phyloP scores from a whole-genome alignment of 2,888 invertebrate species.

The Caenorhabditis plicata region DNA sequence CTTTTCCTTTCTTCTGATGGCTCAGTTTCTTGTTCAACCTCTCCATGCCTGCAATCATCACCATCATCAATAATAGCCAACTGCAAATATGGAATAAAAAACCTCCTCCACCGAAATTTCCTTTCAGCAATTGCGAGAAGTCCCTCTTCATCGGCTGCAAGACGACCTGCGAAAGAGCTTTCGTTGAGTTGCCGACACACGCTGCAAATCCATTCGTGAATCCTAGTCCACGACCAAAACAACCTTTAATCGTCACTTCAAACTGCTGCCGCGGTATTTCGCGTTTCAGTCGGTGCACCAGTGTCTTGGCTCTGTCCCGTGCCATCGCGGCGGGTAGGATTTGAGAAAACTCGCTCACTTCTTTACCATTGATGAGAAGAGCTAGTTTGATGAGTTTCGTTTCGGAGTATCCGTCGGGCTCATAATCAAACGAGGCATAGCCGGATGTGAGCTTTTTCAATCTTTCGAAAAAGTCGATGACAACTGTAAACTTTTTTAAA shows the following conservation, averaged over 20 bases:
- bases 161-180: slow-evolving; percentile 47
- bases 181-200: slow-evolving; percentile 6
- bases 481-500: too few relatives aligned
- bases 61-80: neutral
- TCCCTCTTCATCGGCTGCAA: slow-evolving; percentile 59
- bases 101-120: slow-evolving; percentile 54
- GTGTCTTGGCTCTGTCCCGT: slow-evolving; percentile 44
- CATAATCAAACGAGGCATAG: slow-evolving; percentile 90
- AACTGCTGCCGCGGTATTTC: slow-evolving; percentile 62
- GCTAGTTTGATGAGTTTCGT: slow-evolving; percentile 80
- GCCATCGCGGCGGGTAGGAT: slow-evolving; percentile 55
- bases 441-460: slow-evolving; percentile 86
- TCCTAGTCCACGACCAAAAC: neutral
- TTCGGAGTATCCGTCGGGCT: slow-evolving; percentile 80
- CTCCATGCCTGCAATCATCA: slow-evolving; percentile 55
- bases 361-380: slow-evolving; percentile 75
- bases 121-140: slow-evolving; percentile 57
- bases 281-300: slow-evolving; percentile 53
- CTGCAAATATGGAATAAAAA: neutral
- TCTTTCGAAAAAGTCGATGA: slow-evolving; percentile 87
- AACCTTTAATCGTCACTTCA: slow-evolving; percentile 48
- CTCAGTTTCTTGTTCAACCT: slow-evolving; percentile 83
- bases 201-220: slow-evolving; percentile 1
- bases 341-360: slow-evolving; percentile 57
- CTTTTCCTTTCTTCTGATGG: slow-evolving; percentile 89